phyloP scores from a whole-genome alignment of 2,797 vertebrate genomes.

The Esox lucius region DNA sequence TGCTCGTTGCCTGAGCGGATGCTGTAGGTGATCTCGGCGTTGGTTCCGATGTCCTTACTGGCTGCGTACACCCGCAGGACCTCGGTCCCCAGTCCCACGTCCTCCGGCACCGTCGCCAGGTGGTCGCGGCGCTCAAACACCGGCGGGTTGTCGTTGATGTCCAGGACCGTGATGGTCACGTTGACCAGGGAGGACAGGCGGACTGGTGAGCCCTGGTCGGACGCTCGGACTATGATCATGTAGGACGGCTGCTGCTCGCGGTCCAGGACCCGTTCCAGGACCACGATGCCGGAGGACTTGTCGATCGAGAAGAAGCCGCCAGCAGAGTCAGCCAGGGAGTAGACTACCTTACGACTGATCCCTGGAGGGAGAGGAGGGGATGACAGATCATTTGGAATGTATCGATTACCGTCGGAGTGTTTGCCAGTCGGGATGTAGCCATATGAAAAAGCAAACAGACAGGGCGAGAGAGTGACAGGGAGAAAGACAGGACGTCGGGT shows the following conservation, averaged over 20 bases:
- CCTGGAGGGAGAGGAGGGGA: slow-evolving; percentile 64
- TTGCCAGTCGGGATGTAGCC: background rate
- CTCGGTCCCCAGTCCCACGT: slow-evolving; percentile 82
- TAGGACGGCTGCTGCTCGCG: slow-evolving; percentile 88
- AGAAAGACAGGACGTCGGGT: background rate
- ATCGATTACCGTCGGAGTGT: background rate
- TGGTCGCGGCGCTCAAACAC: slow-evolving; percentile 95
- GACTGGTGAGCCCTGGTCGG: slow-evolving; percentile 81
- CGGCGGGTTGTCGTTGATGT: slow-evolving; percentile 96
- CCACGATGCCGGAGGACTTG: slow-evolving; percentile 84
- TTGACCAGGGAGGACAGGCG: slow-evolving; percentile 84
- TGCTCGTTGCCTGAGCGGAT: slow-evolving; percentile 94
- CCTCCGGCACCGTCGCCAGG: slow-evolving; percentile 86
- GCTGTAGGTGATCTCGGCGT: slow-evolving; percentile 93
- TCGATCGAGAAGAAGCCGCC: slow-evolving; percentile 90
- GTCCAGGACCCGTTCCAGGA: slow-evolving; percentile 87
- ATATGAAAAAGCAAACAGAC: background rate
- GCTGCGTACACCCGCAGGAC: slow-evolving; percentile 89
- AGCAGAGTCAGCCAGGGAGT: slow-evolving; percentile 84
- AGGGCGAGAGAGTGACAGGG: background rate
- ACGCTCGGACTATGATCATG: slow-evolving; percentile 84
- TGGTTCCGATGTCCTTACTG: slow-evolving; percentile 96
- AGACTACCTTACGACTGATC: slow-evolving; percentile 85
- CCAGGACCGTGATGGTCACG: slow-evolving; percentile 89
- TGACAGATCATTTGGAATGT: background rate